Evolutionary conservation across 2,113 vertebrate genomes (phyloP), one percentile per base, ranked within the genome.

Genomic region (Scartelaos histophorus): DNA sequence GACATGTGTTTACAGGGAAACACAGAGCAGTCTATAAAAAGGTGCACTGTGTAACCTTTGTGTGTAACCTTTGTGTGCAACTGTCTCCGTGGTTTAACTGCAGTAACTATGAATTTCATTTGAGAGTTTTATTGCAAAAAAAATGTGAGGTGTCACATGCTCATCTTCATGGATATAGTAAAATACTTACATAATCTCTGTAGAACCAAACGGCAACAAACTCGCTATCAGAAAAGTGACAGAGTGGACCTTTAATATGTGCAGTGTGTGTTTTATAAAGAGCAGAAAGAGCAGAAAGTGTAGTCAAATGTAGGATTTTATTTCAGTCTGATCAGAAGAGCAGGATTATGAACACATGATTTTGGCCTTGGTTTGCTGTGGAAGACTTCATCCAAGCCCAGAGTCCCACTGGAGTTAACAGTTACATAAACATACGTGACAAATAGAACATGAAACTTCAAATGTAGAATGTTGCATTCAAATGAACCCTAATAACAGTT

Each of bases 301-400:
- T 64, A 64, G 34, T 34, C 58, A 64, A 38, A 64, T n/a, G 7
- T n/a, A 21, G 3, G 1, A 5, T 64, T 62, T 64, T 19, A 38
- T 64, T 64, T 38, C 34, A 43, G 61, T n/a, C 35, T 43, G 19
- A 64, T 64, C 34, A 43, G 34, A 64, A 16, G 61, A 64, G 34
- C 16, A 64, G 7, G 16, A 21, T 64, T 64, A 64, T 11, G 16
- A 64, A 38, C 10, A 64, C 61, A 61, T 61, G 9, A 38, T 5
- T 64, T 34, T 34, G 58, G 58, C 58, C 58, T 7, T 16, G 13
- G 57, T 24, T 15, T 34, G 25, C 25, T 34, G 13, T n/a, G 61
- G 34, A n/a, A 64, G 61, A 64, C 34, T 62, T 35, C 15, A 62
- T 10, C 35, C 16, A 35, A 19, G 15, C 13, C 24, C 22, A 56